Base-by-base conservation (phyloP, 2,888 invertebrate genomes). In the Craniophora ligustri region DNA sequence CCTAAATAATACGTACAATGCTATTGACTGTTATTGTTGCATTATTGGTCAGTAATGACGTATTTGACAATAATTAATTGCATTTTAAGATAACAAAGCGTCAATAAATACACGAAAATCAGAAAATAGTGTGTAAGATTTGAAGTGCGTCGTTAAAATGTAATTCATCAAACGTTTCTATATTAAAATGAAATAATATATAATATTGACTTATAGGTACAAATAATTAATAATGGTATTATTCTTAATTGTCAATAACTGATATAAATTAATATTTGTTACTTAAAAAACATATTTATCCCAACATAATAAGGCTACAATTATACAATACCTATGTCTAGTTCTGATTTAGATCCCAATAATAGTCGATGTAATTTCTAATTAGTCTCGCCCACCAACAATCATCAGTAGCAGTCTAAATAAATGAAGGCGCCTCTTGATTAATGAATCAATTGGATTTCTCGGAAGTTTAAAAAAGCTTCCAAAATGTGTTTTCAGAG, bases 401-500 rank as follows among this genome's bases (percentile, higher is more conserved):
- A 61, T 50, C 35, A 39, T 30, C 30, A 36, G 63, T 49, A 11
- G 11, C 39, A 56, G 46, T 31, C 48, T 48, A 54, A 59, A 50
- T 47, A 65, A 67, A 44, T 39, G 40, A 38, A 51, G 55, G 50
- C 54, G 57, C 57, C 55, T 18, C 39, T 55, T 62, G 64, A 66
- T 73, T 56, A 67, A 68, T 77, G 68, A 77, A 72, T 77, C 69
- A 74, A 72, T 65, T 63, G 53, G 51, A 67, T 56, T 79, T 78
- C 78, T 48, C 39, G 34, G 75, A 67, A 59, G 42, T 55, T 53
- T 53, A 45, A 62, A 62, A 67, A 72, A 59, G 28, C 46, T 38
- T 11, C 28, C 55, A 53, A 67, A 71, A 72, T 62, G 59, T 59
- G 68, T 77, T 74, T 67, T 61, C 46, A 67, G 72, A 77, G 73